Percentiles rank a stretch among this genome's conserved stretches.
phyloP scores from a whole-genome alignment of 1,140 invertebrate species.

The Alviniconcha marisindica region DNA sequence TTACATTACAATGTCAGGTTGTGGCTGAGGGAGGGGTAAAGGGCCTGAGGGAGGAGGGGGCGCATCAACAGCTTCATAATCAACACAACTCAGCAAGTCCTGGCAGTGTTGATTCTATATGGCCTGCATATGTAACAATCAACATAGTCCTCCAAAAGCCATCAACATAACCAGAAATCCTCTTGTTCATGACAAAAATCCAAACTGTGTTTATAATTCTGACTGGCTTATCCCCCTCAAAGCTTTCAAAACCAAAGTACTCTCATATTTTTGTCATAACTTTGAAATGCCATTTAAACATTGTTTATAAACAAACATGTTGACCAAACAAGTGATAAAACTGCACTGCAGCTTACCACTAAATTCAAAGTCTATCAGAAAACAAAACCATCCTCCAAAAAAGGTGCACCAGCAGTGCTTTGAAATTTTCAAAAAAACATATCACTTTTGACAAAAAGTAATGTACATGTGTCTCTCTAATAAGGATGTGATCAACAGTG shows the following conservation, averaged over 20 bases:
- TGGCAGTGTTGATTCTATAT: neutral
- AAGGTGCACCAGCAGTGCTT: constrained; percentile 16
- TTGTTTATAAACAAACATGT: too few species aligned
- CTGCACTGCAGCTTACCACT: too few species aligned
- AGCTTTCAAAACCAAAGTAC: too few species aligned
- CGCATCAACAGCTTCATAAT: neutral
- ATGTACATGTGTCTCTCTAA: neutral
- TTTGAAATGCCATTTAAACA: too few species aligned
- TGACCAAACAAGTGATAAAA: neutral
- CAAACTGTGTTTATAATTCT: neutral
- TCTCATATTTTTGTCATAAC: too few species aligned
- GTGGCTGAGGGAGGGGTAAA: neutral
- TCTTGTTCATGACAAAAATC: neutral
- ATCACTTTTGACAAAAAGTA: neutral
- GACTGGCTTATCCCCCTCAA: too few species aligned
- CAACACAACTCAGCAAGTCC: constrained; percentile 8
- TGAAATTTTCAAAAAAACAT: neutral
- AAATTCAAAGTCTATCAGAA: too few species aligned
- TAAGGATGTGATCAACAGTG: constrained; percentile 6
- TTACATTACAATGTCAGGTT: too few species aligned
- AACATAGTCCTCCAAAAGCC: neutral
- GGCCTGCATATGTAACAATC: constrained; percentile 3
- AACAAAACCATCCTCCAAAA: neutral
- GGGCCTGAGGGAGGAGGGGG: neutral
- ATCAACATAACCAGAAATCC: neutral